Evolutionary conservation across 2,113 vertebrate genomes (phyloP), one percentile per base, ranked within the genome.

Genomic region (Tretioscincus oriximinensis): DNA sequence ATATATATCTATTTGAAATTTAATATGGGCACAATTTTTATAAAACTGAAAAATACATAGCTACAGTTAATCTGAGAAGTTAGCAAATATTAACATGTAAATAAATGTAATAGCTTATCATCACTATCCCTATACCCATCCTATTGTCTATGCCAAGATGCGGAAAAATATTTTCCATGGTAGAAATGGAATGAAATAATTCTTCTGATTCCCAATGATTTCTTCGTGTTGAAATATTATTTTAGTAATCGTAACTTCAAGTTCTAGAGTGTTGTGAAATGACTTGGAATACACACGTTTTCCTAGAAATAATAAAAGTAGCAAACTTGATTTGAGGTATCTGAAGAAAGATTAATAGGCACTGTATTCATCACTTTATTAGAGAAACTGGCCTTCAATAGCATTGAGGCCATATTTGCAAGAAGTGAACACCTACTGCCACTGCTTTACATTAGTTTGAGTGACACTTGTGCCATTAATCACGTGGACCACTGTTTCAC

Each of bases 401-500:
- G 87, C 80, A 31, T 61, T 81, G 16, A 71, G 88, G 77, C 28
- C 63, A 77, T 35, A 8, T 35, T 81, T 61, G 26, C 54, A 80
- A 81, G 84, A 79, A 68, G 66, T 0, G 84, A 82, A 61, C 85
- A 45, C 77, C 68, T 81, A 11, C 74, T 77, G 92, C 91, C 45
- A 84, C 91, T 81, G 90, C 81, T 93, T 95, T 95, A 91, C 94
- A 90, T 95, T 91, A 94, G 91, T 88, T 87, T 93, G 95, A 96
- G 90, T 96, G 97, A 95, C 96, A 96, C 96, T 95, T 96, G 96
- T 96, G 95, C 96, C 93, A 95, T 96, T 95, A 92, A 90, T 97
- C 97, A 96, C 86, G 84, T 80, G 92, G 92, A 70, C 93, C 89
- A 81, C 63, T 81, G 92, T 90, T 94, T 96, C 96, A 96, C 96